Evolutionary conservation across 1,140 invertebrate species (phyloP), one percentile per base, ranked within the genome.

Genomic region (Neodiprion pinetum): DNA sequence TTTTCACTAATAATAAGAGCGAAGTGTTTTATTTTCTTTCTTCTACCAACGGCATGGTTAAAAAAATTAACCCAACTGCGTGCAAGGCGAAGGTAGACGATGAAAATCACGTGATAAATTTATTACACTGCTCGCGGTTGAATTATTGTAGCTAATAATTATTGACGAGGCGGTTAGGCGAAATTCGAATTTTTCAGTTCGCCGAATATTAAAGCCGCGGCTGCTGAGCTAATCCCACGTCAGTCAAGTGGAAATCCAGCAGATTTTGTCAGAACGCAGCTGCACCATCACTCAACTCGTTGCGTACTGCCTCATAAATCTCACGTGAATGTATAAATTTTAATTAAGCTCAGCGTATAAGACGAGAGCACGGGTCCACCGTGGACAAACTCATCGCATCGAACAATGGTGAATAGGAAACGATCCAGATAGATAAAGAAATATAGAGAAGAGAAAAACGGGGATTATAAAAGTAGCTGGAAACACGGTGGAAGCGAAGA

Each of bases 191-290:
- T 69, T 69, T 69, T 69, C 67, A 69, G 67, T 23, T 47, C 67
- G 67, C 23, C 10, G 23, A 69, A 69, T 3, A 69, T 69, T 69
- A 69, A 11, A 11, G 67, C 67, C 5, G 10, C 10, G 17, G 40
- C 17, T 74, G 78, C 73, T 80, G 75, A 78, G 48, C 74, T 80
- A 76, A 78, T 76, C 74, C 78, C 17, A 5, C 76, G 76, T 81
- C 78, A 76, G 72, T 81, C 73, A 81, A 14, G 70, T 72, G 77
- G 78, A 81, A 81, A 78, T 80, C 76, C 10, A 40, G 71, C 75
- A 75, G 72, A 79, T 77, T 74, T 75, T 49, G 67, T 48, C n/a
- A 48, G 53, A 50, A 74, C 69, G 72, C 72, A 77, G 75, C 17
- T 12, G 50, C 66, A 47, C 67, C 17, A 53, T 28, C 48, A 40